Conservation (phyloP, 2,888 invertebrate species). For the Agrochola litura region DNA sequence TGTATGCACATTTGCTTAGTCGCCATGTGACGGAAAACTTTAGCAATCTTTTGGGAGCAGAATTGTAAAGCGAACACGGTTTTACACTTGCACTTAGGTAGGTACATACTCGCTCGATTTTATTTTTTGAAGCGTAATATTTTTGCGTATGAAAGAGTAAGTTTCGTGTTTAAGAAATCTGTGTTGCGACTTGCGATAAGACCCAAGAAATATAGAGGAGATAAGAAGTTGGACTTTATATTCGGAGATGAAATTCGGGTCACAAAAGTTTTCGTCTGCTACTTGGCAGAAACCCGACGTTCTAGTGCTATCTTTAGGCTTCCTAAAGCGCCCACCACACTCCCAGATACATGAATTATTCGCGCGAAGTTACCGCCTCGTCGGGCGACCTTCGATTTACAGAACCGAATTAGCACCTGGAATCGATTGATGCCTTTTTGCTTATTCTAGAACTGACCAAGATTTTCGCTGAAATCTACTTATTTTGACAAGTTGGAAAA, state of each 20-base stretch:
- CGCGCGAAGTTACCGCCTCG: constrained; percentile 27
- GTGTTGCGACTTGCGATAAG: constrained; percentile 27
- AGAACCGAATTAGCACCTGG: constrained; percentile 34
- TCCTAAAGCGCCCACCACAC: constrained; percentile 35
- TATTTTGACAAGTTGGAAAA: background rate
- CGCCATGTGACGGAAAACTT: constrained; percentile 55
- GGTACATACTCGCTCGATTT: background rate
- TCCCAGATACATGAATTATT: constrained; percentile 51
- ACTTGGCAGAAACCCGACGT: constrained; percentile 28
- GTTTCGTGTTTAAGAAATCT: constrained; percentile 38
- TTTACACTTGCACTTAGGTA: constrained; percentile 38
- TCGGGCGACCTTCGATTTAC: constrained; percentile 39
- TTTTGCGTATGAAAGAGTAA: constrained; percentile 16
- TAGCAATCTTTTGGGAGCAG: constrained; percentile 47
- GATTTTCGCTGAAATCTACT: background rate
- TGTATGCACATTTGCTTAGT: constrained; percentile 59
- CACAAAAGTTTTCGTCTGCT: constrained; percentile 44
- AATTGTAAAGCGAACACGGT: constrained; percentile 47
- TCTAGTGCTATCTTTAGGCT: constrained; percentile 37
- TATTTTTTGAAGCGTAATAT: constrained; percentile 24
- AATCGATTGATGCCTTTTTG: constrained; percentile 35
- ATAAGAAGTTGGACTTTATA: constrained; percentile 47
- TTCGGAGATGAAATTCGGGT: constrained; percentile 40
- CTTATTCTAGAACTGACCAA: background rate
- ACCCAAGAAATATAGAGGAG: constrained; percentile 38